Percentiles rank a stretch among this genome's conserved stretches.
These are phyloP conservation scores for Ifrita kowaldi DNA, from an alignment of 2,113 vertebrate genomes.

Conservation along the genomic window DNA sequence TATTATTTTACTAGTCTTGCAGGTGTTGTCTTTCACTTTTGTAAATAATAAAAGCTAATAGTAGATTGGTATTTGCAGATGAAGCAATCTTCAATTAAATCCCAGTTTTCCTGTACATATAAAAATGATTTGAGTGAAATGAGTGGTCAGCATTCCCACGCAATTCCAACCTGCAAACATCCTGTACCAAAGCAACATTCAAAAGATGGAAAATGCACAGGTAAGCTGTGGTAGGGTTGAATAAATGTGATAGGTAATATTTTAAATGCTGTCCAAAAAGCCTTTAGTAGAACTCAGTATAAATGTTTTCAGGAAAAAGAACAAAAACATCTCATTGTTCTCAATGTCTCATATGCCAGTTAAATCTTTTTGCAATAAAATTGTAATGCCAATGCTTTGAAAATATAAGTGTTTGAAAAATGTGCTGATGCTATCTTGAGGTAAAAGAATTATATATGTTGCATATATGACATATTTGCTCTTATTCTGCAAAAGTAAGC, in stretches of 20 bases:
- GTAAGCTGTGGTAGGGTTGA: conserved; percentile 33
- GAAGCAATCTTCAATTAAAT: conserved; percentile 77
- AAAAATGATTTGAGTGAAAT: conserved; percentile 65
- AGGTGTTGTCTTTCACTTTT: not conserved
- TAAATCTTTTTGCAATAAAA: not conserved
- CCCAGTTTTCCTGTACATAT: conserved; percentile 96
- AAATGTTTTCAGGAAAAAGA: not conserved
- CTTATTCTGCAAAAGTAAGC: not conserved
- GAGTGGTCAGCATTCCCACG: conserved; percentile 55
- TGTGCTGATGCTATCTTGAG: not conserved
- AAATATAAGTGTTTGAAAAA: not conserved
- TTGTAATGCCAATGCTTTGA: not conserved
- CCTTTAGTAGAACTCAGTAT: not conserved
- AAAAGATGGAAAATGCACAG: conserved; percentile 15
- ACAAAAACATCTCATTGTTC: not conserved
- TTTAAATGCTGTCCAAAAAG: not conserved
- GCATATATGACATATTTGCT: not conserved
- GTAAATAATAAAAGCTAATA: not conserved
- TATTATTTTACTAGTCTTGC: not conserved
- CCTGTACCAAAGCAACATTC: conserved; percentile 56
- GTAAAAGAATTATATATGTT: not conserved
- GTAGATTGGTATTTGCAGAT: conserved; percentile 67
- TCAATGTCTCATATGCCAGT: not conserved
- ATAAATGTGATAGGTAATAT: not conserved
- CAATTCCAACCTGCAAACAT: conserved; percentile 57